Evolutionary conservation across 2,888 invertebrate species (phyloP), one percentile per base, ranked within the genome.

Genomic region (Cinara cedri): DNA sequence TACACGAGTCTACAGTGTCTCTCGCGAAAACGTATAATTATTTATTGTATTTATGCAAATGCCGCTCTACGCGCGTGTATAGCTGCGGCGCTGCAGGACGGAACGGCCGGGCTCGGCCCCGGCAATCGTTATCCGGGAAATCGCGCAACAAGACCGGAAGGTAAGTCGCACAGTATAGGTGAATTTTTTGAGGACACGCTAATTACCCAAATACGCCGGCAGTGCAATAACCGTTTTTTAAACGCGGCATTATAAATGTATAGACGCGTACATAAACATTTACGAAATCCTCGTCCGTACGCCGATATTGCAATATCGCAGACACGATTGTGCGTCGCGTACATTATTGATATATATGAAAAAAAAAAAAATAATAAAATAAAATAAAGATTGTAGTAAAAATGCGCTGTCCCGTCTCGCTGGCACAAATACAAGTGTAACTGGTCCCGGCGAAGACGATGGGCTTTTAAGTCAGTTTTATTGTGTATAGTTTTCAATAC

Each of bases 141-240:
- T 76, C 76, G 66, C 76, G 66, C 76, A 76, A 76, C 68, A 76
- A 76, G 76, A 76, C 76, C 76, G 76, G 76, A 76, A 76, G 76
- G 68, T 24, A n/a, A 44, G 51, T 4, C 13, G n/a, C 3, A 42
- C 14, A 34, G 21, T 24, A 42, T 65, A 65, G n/a, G n/a, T n/a
- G n/a, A n/a, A n/a, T n/a, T 75, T 68, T 76, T 76, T 76, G 76
- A 76, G 76, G 76, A 76, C 76, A 68, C 76, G 68, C 76, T 76
- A 76, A 76, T 76, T 76, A 76, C n/a, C n/a, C n/a, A n/a, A n/a
- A 51, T 34, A 63, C 72, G n/a, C 55, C 34, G 13, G 72, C 57
- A 49, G 44, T 57, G 26, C 57, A 26, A n/a, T n/a, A n/a, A 62
- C 72, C 14, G 49, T 62, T 70, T 70, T 34, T 21, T 63, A 44